Evolutionary conservation across 2,113 vertebrate species (phyloP), one percentile per base, ranked within the genome.

Genomic region (Trogon melanurus): DNA sequence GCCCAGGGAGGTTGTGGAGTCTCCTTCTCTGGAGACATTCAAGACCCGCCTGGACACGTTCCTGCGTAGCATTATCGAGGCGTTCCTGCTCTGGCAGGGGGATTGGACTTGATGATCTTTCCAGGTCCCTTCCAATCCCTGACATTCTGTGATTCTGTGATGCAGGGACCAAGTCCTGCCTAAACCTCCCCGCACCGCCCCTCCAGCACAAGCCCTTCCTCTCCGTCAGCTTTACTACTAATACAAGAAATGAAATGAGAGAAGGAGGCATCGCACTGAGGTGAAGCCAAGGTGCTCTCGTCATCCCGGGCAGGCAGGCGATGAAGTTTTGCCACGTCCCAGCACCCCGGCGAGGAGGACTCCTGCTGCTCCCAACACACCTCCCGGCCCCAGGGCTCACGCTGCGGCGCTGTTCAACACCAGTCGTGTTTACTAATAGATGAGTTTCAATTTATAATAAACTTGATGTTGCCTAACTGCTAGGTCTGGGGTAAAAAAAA

Each of bases 401-500:
- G 6, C 61, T 32, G 25, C 15, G 32, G 4, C 21, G 8, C 1
- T 86, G 27, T 20, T 66, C 91, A 67, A 56, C 54, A 41, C 65
- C 54, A 70, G 60, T 45, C 1, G 0, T 96, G 89, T 96, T 97
- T 96, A 81, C 85, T 80, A 95, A 95, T 89, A 97, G 96, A 96
- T 66, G 58, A 94, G 56, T 58, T 66, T 89, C 94, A 91, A 91
- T 97, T 97, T 93, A 95, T 93, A 92, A 96, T 93, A 88, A 97
- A 97, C 88, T 85, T 92, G 92, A 97, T 96, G 85, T 75, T 74
- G 93, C 89, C 93, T 97, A 91, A 96, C 96, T 72, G 92, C 95
- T 83, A 89, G 79, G 82, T n/a, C 88, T 72, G 41, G 41, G 50
- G 41, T 8, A 50, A 90, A 91, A 83, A 20, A 83, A 20, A 36